These are phyloP conservation scores for Caenorhabditis becei DNA, from an alignment of 2,888 invertebrate genomes.

Conservation along the genomic window DNA sequence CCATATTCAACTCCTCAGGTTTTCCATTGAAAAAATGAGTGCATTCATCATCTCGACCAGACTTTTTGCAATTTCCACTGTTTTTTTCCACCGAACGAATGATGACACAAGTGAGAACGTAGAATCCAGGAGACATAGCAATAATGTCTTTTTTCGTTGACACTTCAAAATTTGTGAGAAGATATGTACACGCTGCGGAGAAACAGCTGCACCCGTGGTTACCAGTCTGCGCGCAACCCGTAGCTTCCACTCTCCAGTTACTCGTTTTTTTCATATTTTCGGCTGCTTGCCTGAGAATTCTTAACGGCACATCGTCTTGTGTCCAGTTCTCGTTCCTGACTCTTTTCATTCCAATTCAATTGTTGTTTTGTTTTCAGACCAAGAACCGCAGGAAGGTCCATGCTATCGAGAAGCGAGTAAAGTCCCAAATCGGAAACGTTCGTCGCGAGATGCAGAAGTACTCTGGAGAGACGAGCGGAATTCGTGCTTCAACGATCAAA, in stretches of 20 bases:
- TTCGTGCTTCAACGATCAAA: conserved; percentile 91
- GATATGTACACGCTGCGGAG: no score
- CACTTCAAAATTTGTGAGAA: no score
- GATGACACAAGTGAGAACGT: neutral
- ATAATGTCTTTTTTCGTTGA: neutral
- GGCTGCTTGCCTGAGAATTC: no score
- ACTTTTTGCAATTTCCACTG: neutral
- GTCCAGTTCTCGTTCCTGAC: no score
- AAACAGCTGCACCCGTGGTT: no score
- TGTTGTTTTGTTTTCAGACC: conserved; percentile 60
- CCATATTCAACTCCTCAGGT: neutral
- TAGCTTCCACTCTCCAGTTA: no score
- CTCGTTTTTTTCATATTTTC: no score
- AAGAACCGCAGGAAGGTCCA: conserved; percentile 65
- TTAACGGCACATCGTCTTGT: no score
- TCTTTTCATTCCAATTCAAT: no score
- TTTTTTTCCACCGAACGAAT: neutral
- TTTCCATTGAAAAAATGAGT: conserved; percentile 1
- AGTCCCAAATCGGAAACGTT: conserved; percentile 82
- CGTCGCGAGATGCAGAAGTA: conserved; percentile 90
- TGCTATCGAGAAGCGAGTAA: conserved; percentile 66
- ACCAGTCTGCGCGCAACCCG: no score
- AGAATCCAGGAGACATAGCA: neutral
- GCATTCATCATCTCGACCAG: neutral
- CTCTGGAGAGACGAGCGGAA: conserved; percentile 94